Percentiles rank a stretch among this genome's conserved stretches.
phyloP scores from a whole-genome alignment of 1,140 invertebrate genomes.

The Drosophila nannoptera region DNA sequence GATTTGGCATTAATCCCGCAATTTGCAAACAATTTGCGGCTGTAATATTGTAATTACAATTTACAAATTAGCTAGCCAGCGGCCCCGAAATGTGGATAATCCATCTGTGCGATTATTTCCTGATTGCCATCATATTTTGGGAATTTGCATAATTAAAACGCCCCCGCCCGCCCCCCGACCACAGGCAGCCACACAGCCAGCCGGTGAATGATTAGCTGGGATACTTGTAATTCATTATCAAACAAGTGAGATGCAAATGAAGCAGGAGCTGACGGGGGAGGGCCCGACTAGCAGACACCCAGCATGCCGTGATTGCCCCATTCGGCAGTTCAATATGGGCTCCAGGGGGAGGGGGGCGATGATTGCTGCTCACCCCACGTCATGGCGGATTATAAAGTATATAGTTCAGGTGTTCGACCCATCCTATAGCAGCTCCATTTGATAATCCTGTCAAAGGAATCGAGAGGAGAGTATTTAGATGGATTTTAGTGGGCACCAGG shows the following conservation, averaged over 20 bases:
- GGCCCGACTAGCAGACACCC: background rate
- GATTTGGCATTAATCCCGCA: constrained; percentile 54
- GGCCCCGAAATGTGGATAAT: constrained; percentile 25
- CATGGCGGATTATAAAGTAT: too few relatives aligned
- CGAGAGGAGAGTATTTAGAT: too few relatives aligned
- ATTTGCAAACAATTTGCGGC: constrained; percentile 68
- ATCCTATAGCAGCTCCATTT: too few relatives aligned
- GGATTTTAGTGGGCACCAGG: too few relatives aligned
- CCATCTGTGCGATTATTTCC: constrained; percentile 37
- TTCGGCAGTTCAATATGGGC: too few relatives aligned
- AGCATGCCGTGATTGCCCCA: too few relatives aligned
- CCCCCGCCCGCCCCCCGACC: background rate
- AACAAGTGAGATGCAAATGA: background rate
- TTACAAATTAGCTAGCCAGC: constrained; percentile 34
- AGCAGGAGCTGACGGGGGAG: background rate
- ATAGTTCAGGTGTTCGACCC: too few relatives aligned
- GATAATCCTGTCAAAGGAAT: too few relatives aligned
- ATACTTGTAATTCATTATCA: constrained; percentile 39
- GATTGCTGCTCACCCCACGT: too few relatives aligned
- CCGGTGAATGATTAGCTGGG: background rate
- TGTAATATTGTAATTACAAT: constrained; percentile 39
- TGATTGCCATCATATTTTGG: constrained; percentile 40
- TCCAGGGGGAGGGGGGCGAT: too few relatives aligned
- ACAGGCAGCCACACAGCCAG: too few relatives aligned
- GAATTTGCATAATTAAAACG: constrained; percentile 69